Percentiles rank a stretch among this genome's conserved stretches.
Conservation (phyloP, 2,888 invertebrate species). For the Julus scanicus region DNA sequence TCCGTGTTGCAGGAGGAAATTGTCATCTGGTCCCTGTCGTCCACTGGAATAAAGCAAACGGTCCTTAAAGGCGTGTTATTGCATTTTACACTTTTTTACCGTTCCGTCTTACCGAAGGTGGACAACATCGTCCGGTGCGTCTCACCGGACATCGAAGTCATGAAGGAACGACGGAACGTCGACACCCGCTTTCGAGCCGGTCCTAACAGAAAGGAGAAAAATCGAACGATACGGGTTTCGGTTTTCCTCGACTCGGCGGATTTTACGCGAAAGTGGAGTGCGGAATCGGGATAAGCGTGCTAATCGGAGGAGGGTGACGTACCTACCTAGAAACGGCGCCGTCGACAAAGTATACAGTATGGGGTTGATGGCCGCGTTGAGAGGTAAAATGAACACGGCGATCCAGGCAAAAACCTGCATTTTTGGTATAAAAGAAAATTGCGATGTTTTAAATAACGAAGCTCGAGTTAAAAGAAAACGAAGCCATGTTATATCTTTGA, state of each 20-base stretch:
- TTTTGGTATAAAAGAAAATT: no score
- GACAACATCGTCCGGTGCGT: slow-evolving; percentile 54
- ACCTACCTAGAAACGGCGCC: slow-evolving; percentile 60
- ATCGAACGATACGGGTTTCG: no score
- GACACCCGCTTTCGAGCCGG: slow-evolving; percentile 55
- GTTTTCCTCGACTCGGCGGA: neutral
- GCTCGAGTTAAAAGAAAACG: no score
- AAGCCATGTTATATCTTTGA: no score
- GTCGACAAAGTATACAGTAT: slow-evolving; percentile 62
- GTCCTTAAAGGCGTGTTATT: no score
- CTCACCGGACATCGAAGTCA: slow-evolving; percentile 57
- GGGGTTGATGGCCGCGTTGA: slow-evolving; percentile 63
- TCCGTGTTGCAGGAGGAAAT: neutral
- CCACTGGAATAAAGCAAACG: no score
- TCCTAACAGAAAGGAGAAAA: slow-evolving; percentile 45
- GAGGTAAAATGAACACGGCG: slow-evolving; percentile 63
- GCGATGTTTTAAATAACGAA: no score
- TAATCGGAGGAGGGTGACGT: neutral
- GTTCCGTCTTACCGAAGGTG: neutral
- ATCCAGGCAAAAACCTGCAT: slow-evolving; percentile 65
- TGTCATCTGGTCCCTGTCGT: neutral
- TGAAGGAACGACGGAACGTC: slow-evolving; percentile 56
- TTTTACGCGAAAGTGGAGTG: neutral
- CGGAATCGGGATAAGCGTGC: neutral
- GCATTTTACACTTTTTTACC: no score